Evolutionary conservation across 2,797 vertebrate genomes (phyloP).

Genomic region (Mus caroli): DNA sequence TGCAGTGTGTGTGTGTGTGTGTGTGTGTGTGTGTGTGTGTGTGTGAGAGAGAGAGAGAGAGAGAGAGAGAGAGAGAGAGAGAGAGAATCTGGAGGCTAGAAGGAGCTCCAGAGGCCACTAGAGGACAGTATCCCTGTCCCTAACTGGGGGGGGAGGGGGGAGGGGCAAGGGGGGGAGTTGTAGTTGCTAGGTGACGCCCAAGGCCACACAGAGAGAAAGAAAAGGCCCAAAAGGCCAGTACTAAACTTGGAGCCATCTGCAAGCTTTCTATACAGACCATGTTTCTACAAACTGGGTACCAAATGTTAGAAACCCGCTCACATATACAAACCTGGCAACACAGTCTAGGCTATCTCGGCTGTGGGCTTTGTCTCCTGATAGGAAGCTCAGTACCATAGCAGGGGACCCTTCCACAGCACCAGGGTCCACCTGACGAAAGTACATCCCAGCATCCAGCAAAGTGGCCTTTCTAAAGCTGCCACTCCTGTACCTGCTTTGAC

Average conservation of each 20-base stretch:
- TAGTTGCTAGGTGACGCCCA: too few relatives aligned
- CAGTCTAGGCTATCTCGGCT: too few relatives aligned
- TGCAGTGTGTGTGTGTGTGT: background rate
- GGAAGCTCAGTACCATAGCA: background rate
- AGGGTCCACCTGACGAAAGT: background rate
- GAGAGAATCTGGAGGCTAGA: background rate
- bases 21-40: background rate
- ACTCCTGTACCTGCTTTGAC: background rate
- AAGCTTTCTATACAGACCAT: background rate
- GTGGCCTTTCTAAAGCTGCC: background rate
- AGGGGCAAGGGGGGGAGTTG: background rate
- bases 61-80: background rate
- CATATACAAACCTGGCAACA: background rate
- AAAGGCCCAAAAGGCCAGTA: background rate
- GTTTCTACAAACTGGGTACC: background rate
- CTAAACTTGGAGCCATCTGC: background rate
- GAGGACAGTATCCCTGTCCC: background rate
- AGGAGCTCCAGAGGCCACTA: background rate
- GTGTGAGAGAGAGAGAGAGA: background rate
- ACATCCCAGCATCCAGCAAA: background rate
- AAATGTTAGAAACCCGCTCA: background rate
- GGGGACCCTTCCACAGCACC: background rate
- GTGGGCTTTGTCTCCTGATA: background rate
- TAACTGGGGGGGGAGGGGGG: background rate
- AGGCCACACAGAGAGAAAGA: background rate